A percentile compares a stretch with the other conserved stretches of the same genome.
Conservation (phyloP, 2,113 vertebrate species). For the Laticauda laticaudata region DNA sequence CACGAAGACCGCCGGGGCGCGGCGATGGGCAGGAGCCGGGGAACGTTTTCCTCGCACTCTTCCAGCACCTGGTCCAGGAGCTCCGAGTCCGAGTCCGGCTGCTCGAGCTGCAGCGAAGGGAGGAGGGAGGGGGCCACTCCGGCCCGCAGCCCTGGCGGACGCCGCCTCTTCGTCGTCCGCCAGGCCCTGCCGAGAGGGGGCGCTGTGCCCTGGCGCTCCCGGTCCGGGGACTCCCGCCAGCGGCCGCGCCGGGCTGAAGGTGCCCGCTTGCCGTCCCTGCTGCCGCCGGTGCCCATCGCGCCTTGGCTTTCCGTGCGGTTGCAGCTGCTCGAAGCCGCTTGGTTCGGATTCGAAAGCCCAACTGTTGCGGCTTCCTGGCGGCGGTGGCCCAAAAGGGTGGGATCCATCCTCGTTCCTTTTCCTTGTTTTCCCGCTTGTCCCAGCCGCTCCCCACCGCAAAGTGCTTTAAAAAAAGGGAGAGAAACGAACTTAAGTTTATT, state of each 20-base stretch:
- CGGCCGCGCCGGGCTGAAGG: background rate
- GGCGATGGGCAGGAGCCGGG: background rate
- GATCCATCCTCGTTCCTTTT: background rate
- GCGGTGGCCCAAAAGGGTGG: background rate
- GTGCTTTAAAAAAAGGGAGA: background rate
- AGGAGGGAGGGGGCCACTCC: no score
- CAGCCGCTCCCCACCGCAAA: background rate
- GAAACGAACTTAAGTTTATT: background rate
- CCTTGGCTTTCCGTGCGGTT: background rate
- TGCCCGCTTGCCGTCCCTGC: conserved; percentile 47
- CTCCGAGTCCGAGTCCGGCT: conserved; percentile 47
- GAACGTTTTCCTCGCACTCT: conserved; percentile 41
- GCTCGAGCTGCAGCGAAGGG: background rate
- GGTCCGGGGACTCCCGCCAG: background rate
- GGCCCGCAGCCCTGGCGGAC: no score
- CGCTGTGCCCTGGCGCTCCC: conserved; percentile 13
- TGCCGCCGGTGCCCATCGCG: conserved; percentile 54
- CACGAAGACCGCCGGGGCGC: background rate
- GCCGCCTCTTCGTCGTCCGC: background rate
- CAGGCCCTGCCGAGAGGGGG: background rate
- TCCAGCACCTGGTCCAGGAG: conserved; percentile 60
- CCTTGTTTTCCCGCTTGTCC: background rate
- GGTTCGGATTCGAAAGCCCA: background rate
- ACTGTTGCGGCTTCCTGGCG: background rate
- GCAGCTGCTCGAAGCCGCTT: background rate